Evolutionary conservation across 2,113 vertebrate species (phyloP).

Genomic region (Corythaixoides concolor): DNA sequence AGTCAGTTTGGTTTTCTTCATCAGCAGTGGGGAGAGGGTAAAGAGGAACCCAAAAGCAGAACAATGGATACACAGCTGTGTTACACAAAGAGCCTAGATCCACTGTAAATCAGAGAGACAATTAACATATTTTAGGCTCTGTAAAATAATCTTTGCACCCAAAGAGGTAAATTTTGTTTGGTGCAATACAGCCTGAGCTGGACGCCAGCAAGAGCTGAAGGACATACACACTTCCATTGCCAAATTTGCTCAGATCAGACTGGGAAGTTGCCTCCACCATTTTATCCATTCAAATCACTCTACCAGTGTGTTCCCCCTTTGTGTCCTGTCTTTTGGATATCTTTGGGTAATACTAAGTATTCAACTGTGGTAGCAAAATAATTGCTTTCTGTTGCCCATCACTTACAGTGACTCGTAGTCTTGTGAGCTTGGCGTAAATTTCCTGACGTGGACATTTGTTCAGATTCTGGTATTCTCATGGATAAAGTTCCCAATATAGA

Average conservation of each 20-base stretch:
- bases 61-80: neutral
- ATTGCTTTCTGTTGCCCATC: neutral
- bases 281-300: neutral
- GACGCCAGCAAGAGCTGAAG: neutral
- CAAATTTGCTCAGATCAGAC: neutral
- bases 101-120: neutral
- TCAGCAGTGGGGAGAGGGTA: neutral
- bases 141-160: neutral
- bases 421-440: neutral
- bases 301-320: neutral
- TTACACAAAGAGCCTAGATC: neutral
- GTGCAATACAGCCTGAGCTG: neutral
- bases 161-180: neutral
- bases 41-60: neutral
- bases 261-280: neutral
- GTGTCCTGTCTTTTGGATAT: neutral
- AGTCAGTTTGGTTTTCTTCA: neutral
- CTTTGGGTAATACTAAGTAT: neutral
- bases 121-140: neutral
- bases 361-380: neutral
- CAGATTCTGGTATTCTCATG: neutral
- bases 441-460: neutral
- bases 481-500: constrained; percentile 21
- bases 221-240: neutral
- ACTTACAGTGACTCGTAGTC: neutral